phyloP scores from a whole-genome alignment of 2,888 invertebrate genomes.

The Oligia fasciuncula region DNA sequence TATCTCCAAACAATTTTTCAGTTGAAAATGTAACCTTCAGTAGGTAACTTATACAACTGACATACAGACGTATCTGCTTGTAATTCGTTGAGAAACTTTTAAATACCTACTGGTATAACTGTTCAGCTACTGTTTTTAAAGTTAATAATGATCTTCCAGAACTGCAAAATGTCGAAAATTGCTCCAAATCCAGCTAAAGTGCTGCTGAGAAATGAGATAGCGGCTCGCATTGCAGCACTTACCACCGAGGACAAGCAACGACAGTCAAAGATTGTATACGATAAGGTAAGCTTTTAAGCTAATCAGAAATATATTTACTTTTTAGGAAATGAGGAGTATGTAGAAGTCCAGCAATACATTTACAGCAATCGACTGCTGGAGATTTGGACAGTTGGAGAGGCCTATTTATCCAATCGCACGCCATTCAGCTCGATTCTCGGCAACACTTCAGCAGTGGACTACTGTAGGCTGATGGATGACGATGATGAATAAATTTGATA shows the following conservation, averaged over 20 bases:
- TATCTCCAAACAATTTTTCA: neutral
- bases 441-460: no score
- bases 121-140: neutral
- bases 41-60: no score
- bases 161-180: constrained; percentile 76
- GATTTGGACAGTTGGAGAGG: no score
- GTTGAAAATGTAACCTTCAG: neutral
- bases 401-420: no score
- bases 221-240: constrained; percentile 77
- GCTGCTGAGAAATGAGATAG: constrained; percentile 79
- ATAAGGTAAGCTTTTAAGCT: constrained; percentile 76
- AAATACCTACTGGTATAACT: neutral
- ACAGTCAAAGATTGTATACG: constrained; percentile 82
- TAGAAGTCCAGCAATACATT: neutral
- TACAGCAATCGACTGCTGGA: no score
- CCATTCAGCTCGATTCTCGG: no score
- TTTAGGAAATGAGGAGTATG: neutral
- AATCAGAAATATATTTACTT: neutral
- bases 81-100: neutral
- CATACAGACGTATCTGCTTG: neutral
- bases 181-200: constrained; percentile 83
- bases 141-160: constrained; percentile 19
- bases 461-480: no score
- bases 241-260: constrained; percentile 81
- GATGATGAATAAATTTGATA: no score